A percentile compares a stretch with the other conserved stretches of the same genome.
These are phyloP conservation scores for Bombus confusus DNA, from an alignment of 1,140 invertebrate genomes.

Conservation along the genomic window DNA sequence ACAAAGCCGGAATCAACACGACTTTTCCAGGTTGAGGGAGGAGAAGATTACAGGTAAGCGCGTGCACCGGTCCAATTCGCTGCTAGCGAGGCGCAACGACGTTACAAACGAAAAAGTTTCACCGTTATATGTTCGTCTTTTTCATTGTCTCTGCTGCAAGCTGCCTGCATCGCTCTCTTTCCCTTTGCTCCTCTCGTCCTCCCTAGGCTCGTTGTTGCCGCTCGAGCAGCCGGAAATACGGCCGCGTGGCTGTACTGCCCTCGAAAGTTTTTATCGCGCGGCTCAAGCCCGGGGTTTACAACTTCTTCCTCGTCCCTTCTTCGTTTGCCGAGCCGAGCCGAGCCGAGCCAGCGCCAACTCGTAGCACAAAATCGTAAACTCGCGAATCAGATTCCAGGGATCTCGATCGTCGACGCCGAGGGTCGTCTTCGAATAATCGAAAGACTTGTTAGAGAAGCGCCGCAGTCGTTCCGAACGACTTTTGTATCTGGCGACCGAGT, in stretches of 20 bases:
- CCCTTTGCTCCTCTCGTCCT: too few relatives aligned
- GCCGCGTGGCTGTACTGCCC: constrained; percentile 46
- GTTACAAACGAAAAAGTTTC: constrained; percentile 51
- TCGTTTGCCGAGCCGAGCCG: background rate
- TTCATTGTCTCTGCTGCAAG: constrained; percentile 58
- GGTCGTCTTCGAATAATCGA: constrained; percentile 56
- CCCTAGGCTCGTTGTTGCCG: constrained; percentile 25
- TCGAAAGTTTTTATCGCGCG: constrained; percentile 67
- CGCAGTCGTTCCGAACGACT: background rate
- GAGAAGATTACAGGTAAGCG: constrained; percentile 42
- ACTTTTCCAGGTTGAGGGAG: background rate
- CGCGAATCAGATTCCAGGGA: constrained; percentile 62
- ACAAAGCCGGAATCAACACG: constrained; percentile 29
- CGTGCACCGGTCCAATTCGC: constrained; percentile 37
- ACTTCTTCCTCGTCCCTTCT: constrained; percentile 53
- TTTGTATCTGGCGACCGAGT: background rate
- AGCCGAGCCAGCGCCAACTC: constrained; percentile 10
- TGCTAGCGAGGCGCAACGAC: constrained; percentile 43
- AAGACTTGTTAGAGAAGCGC: constrained; percentile 34
- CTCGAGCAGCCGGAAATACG: constrained; percentile 61
- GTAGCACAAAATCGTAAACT: constrained; percentile 61
- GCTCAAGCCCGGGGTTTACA: constrained; percentile 66
- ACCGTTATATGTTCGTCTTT: constrained; percentile 56
- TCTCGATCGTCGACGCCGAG: constrained; percentile 50
- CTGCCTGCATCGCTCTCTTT: constrained; percentile 25